These are phyloP conservation scores for Synergus laeviventris DNA, from an alignment of 2,888 invertebrate species.

Conservation along the genomic window DNA sequence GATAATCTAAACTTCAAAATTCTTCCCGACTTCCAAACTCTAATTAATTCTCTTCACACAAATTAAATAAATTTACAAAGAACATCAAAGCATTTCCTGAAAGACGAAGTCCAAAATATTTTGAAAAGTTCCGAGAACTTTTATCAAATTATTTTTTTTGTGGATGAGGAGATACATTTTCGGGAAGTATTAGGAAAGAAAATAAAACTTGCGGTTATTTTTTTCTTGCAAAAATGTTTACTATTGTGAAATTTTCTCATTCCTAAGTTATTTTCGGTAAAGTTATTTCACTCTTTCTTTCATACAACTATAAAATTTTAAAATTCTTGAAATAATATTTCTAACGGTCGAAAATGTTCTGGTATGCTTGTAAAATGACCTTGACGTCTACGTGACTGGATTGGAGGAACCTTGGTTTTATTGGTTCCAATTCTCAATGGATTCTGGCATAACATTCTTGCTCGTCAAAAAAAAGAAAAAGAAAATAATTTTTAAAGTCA, in stretches of 20 bases:
- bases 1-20: conserved; percentile 27
- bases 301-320: background rate
- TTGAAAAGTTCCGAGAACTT: too few relatives aligned
- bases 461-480: background rate
- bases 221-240: too few relatives aligned
- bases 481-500: background rate
- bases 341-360: background rate
- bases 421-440: conserved; percentile 34
- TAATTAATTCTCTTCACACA: background rate
- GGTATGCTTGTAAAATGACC: conserved; percentile 61
- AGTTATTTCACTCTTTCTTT: background rate
- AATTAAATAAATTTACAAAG: background rate
- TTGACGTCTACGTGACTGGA: conserved; percentile 54
- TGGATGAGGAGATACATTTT: too few relatives aligned
- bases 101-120: background rate
- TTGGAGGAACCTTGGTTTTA: conserved; percentile 18
- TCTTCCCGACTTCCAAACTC: background rate
- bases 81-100: background rate
- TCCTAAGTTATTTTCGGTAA: too few relatives aligned
- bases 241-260: too few relatives aligned
- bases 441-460: background rate
- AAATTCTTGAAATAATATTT: conserved; percentile 39
- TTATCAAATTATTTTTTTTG: too few relatives aligned
- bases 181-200: too few relatives aligned
- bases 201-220: too few relatives aligned